Evolutionary conservation across 2,888 invertebrate species (phyloP), one percentile per base, ranked within the genome.

Genomic region (Apamea crenata): DNA sequence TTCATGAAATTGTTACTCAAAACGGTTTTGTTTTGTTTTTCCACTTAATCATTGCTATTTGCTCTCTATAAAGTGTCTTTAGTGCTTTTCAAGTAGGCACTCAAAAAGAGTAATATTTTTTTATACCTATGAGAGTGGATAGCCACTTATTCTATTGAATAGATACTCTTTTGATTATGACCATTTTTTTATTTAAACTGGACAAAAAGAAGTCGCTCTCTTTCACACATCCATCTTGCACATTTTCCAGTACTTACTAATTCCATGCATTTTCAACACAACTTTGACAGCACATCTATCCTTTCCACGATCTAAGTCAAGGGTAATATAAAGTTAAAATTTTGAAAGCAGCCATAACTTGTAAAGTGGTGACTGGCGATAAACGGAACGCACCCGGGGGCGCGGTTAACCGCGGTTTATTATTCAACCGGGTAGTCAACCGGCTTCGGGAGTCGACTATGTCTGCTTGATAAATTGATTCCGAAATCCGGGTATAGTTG

Each of bases 401-500:
- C 66, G 81, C 79, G 83, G 88, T 82, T 86, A 77, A 66, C 86
- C 82, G 53, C 65, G 74, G 66, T 82, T 86, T 89, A 89, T 85
- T 87, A 84, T 84, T 87, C 87, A 79, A 75, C 87, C 61, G 80
- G 61, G 74, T 72, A 84, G 63, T 80, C 84, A 87, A 84, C 84
- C 50, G 72, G 74, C 68, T 87, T 68, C 66, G 44, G 70, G 65
- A 68, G 86, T 83, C 74, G 74, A 77, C 87, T 77, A 83, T 44
- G 84, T 80, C 74, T 77, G 74, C 21, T 80, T 84, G 85, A 85
- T 80, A 84, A 87, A 85, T 85, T 84, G 87, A 85, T 87, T 87
- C 56, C 29, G 81, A 84, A 87, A 87, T 80, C 81, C 68, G 74
- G 77, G 65, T 80, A 56, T 56, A 75, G 76, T 75, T 74, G 72